Evolutionary conservation across 1,140 invertebrate species (phyloP).

Genomic region (silkworm (Bombyx mori)): DNA sequence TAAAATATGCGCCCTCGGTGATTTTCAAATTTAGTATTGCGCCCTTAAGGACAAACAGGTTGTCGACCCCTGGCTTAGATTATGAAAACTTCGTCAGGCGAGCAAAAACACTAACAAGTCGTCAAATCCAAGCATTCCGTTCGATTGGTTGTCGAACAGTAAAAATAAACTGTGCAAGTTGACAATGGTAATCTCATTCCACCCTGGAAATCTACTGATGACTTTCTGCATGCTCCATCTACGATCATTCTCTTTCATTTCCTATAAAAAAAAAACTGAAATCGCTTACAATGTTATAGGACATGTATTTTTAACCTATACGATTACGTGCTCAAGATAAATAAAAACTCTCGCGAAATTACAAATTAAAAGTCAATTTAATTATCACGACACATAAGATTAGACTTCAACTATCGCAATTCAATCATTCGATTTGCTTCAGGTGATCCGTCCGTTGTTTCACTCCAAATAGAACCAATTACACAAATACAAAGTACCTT

Average conservation of each 20-base stretch:
- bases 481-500: too few species aligned
- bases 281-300: not conserved
- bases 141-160: slow-evolving; percentile 67
- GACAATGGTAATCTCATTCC: slow-evolving; percentile 70
- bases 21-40: too few species aligned
- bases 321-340: too few species aligned
- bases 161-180: slow-evolving; percentile 70
- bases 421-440: too few species aligned
- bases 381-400: not conserved
- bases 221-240: slow-evolving; percentile 64
- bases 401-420: not conserved
- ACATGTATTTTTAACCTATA: not conserved
- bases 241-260: slow-evolving; percentile 67
- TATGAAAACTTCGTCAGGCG: too few species aligned
- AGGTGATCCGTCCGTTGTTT: too few species aligned
- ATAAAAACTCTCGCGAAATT: not conserved
- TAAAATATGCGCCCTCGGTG: too few species aligned
- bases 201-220: slow-evolving; percentile 61
- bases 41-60: too few species aligned
- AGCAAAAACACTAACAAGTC: slow-evolving; percentile 61
- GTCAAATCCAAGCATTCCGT: slow-evolving; percentile 70
- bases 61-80: too few species aligned
- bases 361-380: not conserved
- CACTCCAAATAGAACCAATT: too few species aligned
- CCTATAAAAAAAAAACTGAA: slow-evolving; percentile 22